Evolutionary conservation across 2,113 vertebrate species (phyloP).

Genomic region (Psilopogon haemacephalus): DNA sequence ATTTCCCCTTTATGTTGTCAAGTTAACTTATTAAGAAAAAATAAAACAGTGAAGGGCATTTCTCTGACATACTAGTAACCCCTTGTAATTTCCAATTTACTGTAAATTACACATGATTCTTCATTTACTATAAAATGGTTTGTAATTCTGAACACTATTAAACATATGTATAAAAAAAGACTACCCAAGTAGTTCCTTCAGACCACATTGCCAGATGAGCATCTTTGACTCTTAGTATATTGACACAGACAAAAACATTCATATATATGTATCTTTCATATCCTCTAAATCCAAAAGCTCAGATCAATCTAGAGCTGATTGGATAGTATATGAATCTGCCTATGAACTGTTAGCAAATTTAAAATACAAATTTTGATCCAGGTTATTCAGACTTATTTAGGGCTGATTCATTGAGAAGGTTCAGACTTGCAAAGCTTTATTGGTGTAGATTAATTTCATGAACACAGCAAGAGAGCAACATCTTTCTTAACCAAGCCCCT

Average conservation of each 20-base stretch:
- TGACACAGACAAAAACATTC: neutral
- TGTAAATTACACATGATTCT: neutral
- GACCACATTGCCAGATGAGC: neutral
- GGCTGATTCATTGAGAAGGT: neutral
- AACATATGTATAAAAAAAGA: neutral
- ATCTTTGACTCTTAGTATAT: neutral
- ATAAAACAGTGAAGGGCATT: neutral
- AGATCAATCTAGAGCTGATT: neutral
- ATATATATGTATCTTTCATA: neutral
- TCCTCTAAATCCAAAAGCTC: neutral
- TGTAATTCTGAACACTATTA: neutral
- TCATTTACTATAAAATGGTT: neutral
- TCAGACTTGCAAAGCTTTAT: neutral
- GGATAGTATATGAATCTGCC: neutral
- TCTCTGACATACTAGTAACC: neutral
- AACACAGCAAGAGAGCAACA: neutral
- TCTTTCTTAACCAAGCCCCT: neutral
- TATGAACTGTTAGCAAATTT: neutral
- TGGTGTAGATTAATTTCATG: neutral
- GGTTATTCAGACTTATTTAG: neutral
- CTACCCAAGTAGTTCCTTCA: neutral
- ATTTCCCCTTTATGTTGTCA: neutral
- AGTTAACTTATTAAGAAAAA: neutral
- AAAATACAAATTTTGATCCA: neutral
- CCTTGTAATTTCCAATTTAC: neutral